These are phyloP conservation scores for Helogale parvula DNA, from an alignment of 2,113 vertebrate species.

Conservation along the genomic window DNA sequence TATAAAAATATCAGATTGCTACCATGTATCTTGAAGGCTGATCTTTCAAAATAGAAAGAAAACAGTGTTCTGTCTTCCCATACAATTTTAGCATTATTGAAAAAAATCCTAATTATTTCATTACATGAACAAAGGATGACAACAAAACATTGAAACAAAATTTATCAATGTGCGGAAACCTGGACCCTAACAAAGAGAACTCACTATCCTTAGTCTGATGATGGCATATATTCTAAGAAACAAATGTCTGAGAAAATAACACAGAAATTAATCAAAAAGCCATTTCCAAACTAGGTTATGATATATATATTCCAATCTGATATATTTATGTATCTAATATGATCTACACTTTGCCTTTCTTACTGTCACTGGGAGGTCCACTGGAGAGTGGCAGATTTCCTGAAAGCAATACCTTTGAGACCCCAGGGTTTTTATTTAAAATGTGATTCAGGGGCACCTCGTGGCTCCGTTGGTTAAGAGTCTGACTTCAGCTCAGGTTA, in stretches of 20 bases:
- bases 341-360: not conserved
- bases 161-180: not conserved
- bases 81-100: not conserved
- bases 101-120: conserved; percentile 62
- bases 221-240: not conserved
- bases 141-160: conserved; percentile 68
- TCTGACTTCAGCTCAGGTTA: no score
- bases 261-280: not conserved
- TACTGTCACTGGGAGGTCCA: not conserved
- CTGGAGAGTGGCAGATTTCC: not conserved
- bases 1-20: not conserved
- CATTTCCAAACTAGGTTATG: not conserved
- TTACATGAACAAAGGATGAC: not conserved
- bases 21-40: not conserved
- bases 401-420: not conserved
- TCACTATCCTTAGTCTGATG: not conserved
- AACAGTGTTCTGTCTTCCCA: not conserved
- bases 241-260: not conserved
- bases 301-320: not conserved
- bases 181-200: not conserved
- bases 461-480: no score
- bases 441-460: not conserved
- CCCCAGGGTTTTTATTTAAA: not conserved
- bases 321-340: not conserved
- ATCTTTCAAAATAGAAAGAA: conserved; percentile 50